These are phyloP conservation scores for Indri indri DNA, from an alignment of 2,113 vertebrate species.

Conservation along the genomic window DNA sequence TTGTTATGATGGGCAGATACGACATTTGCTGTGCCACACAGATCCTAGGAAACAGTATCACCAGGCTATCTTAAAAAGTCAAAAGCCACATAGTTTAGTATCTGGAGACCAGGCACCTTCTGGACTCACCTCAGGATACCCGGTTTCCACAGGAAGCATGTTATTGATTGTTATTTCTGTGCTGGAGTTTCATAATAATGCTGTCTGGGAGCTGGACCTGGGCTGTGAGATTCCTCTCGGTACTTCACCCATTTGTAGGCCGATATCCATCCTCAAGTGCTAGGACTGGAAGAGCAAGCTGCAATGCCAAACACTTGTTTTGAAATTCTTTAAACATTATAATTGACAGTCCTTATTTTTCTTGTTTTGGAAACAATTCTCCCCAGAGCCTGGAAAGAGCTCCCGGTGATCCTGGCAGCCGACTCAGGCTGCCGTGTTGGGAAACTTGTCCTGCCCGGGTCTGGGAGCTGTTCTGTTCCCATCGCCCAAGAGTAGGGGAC, in stretches of 20 bases:
- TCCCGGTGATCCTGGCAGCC: background rate
- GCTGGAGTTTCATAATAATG: background rate
- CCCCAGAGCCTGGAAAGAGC: background rate
- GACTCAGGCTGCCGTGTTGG: background rate
- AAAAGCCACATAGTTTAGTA: background rate
- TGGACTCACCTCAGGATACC: background rate
- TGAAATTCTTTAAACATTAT: background rate
- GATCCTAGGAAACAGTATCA: background rate
- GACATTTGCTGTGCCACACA: background rate
- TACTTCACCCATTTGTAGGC: no score
- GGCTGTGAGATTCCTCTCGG: no score
- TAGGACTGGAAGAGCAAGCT: background rate
- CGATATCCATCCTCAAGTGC: background rate
- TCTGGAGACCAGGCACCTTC: background rate
- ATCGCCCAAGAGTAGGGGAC: background rate
- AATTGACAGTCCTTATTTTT: background rate
- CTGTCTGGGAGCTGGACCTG: background rate
- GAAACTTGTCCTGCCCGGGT: background rate
- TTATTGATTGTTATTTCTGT: background rate
- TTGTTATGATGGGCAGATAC: background rate
- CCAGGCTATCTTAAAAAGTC: background rate
- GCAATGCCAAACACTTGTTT: background rate
- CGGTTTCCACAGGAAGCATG: background rate
- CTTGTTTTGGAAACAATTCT: constrained; percentile 5
- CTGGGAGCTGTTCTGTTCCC: background rate